Evolutionary conservation across 1,140 invertebrate genomes (phyloP).

Genomic region (Chironomus tepperi): DNA sequence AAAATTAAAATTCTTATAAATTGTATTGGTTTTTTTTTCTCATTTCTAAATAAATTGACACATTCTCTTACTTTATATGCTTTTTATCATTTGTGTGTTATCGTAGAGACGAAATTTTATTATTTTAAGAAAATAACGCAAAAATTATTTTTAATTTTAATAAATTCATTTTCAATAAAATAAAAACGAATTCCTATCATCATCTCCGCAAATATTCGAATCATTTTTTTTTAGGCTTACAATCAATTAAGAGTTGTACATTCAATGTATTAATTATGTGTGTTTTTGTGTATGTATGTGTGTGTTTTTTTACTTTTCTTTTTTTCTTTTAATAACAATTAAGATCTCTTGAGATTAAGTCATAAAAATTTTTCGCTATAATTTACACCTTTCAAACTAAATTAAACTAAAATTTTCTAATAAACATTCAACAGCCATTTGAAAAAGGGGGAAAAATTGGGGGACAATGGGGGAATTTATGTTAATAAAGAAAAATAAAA

Average conservation of each 20-base stretch:
- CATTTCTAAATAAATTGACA: background rate
- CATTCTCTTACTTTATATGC: too few relatives aligned
- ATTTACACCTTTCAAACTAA: slow-evolving; percentile 14
- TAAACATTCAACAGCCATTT: slow-evolving; percentile 22
- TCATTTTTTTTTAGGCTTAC: background rate
- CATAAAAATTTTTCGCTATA: slow-evolving; percentile 20
- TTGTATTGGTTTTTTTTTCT: slow-evolving; percentile 19
- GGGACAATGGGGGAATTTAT: background rate
- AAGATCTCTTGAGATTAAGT: slow-evolving; percentile 23
- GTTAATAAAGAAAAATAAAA: too few relatives aligned
- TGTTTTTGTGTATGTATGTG: slow-evolving; percentile 5
- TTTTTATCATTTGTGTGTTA: too few relatives aligned
- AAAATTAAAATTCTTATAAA: background rate
- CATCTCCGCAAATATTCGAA: background rate
- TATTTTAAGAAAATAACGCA: too few relatives aligned
- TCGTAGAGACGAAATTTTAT: too few relatives aligned
- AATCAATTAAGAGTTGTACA: slow-evolving; percentile 19
- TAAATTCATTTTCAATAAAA: background rate
- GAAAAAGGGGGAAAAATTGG: background rate
- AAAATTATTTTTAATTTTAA: too few relatives aligned
- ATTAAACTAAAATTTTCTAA: slow-evolving; percentile 22
- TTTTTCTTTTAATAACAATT: slow-evolving; percentile 15
- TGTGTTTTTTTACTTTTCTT: too few relatives aligned
- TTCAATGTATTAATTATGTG: slow-evolving; percentile 23
- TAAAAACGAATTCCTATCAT: background rate